Conservation (phyloP, 2,797 vertebrate genomes). For the Garrulus glandarius region DNA sequence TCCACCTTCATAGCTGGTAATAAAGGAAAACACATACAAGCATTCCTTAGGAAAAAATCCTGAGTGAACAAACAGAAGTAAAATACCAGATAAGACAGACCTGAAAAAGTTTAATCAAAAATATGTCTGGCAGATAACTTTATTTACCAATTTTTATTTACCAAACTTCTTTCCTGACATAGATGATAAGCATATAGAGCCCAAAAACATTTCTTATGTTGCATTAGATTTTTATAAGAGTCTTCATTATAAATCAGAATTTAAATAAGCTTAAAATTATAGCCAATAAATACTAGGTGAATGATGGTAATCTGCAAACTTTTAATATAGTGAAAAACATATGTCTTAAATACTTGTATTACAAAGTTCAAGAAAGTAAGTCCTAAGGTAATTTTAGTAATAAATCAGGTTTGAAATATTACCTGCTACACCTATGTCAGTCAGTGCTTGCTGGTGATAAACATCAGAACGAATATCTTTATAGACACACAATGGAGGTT, state of each 20-base stretch:
- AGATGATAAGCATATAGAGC: rapidly evolving
- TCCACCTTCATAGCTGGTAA: neutral
- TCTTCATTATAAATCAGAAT: neutral
- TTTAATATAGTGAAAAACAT: neutral
- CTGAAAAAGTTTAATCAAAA: neutral
- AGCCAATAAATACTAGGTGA: neutral
- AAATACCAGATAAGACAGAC: neutral
- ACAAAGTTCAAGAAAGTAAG: neutral
- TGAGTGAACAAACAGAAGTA: neutral
- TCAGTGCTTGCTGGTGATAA: neutral
- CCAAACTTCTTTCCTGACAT: neutral
- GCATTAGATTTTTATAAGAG: neutral
- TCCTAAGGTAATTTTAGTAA: neutral
- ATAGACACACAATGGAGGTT: rapidly evolving
- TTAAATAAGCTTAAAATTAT: neutral
- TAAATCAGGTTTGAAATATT: neutral
- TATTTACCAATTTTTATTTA: neutral
- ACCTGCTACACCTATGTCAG: neutral
- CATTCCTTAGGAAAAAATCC: neutral
- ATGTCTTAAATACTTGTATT: neutral
- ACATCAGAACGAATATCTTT: neutral
- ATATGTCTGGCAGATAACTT: neutral
- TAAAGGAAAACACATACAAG: neutral
- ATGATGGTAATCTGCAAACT: neutral
- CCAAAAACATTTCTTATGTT: neutral